Conservation (phyloP, 2,113 vertebrate genomes). For the Notothenia coriiceps region DNA sequence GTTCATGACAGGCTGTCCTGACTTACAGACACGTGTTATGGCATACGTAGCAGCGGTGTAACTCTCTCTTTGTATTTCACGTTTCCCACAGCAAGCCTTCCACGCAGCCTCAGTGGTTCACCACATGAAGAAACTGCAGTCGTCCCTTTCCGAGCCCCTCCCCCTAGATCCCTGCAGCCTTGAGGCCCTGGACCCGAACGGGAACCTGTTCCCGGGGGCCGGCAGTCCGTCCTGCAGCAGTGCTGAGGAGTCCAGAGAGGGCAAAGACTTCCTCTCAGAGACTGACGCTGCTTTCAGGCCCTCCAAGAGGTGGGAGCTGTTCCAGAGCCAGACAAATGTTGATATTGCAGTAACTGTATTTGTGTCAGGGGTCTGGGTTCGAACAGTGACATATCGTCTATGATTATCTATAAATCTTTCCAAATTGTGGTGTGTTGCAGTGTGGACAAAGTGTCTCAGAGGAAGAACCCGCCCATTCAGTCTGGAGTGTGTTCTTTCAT, state of each 20-base stretch:
- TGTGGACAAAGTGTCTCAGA: constrained; percentile 81
- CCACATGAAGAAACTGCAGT: constrained; percentile 92
- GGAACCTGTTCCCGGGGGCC: constrained; percentile 24
- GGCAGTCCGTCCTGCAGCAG: not conserved
- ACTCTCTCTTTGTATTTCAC: constrained; percentile 20
- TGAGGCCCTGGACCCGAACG: constrained; percentile 62
- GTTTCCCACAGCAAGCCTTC: constrained; percentile 88
- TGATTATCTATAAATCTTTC: no score
- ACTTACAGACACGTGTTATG: not conserved
- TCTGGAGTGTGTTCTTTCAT: constrained; percentile 93
- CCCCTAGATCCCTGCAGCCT: constrained; percentile 16
- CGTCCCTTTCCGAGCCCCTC: constrained; percentile 63
- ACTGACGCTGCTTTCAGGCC: constrained; percentile 31
- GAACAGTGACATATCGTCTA: not conserved
- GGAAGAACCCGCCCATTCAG: constrained; percentile 84
- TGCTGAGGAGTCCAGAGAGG: constrained; percentile 30
- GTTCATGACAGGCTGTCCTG: not conserved
- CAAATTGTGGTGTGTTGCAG: constrained; percentile 71
- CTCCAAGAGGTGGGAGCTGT: constrained; percentile 53
- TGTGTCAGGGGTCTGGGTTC: no score
- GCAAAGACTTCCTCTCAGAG: constrained; percentile 52
- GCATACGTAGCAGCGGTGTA: not conserved
- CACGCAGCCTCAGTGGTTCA: constrained; percentile 87
- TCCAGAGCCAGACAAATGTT: not conserved
- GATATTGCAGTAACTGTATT: not conserved